Evolutionary conservation across 2,888 invertebrate species (phyloP), one percentile per base, ranked within the genome.

Genomic region (Standfussiana lucernea): DNA sequence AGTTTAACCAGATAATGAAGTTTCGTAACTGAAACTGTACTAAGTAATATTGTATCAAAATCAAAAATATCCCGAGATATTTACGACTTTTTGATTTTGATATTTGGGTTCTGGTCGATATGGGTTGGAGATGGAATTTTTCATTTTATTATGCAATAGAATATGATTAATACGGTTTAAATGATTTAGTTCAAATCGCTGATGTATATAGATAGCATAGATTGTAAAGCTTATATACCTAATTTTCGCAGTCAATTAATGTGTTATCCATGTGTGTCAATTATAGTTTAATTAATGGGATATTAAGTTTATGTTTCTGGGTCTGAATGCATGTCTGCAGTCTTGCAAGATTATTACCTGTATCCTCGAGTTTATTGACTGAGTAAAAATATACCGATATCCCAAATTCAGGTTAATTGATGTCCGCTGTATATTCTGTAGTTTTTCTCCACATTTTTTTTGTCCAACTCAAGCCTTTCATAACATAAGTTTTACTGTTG

Each of bases 391-490:
- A 32, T 67, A 62, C 42, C 35, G 61, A 67, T 75, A 71, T 61
- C 21, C 2, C 1, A 40, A 64, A 82, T 85, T 59, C 37, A 81
- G 76, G 71, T 71, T 69, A 69, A 61, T 61, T 56, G n/a, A 47
- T 66, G 42, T 28, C 47, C 42, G 28, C 10, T 80, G 24, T 61
- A 28, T 70, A 56, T n/a, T 32, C 53, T 65, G 59, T 13, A 53
- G 76, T 83, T 83, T 71, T 74, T 65, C 40, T 50, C 13, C 2
- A 56, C 40, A 45, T 79, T 73, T 78, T 78, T 53, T 71, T 78
- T n/a, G n/a, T 21, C 8, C 2, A 61, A 32, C 4, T 35, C 7
- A 56, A 77, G 53, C 47, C 47, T 42, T 68, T 71, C 40, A 28
- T 71, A 42, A 42, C 32, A 66, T 24, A 42, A 75, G 13, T 61